Evolutionary conservation across 2,888 invertebrate species (phyloP), one percentile per base, ranked within the genome.

Genomic region (Drosophila austrosaltans): DNA sequence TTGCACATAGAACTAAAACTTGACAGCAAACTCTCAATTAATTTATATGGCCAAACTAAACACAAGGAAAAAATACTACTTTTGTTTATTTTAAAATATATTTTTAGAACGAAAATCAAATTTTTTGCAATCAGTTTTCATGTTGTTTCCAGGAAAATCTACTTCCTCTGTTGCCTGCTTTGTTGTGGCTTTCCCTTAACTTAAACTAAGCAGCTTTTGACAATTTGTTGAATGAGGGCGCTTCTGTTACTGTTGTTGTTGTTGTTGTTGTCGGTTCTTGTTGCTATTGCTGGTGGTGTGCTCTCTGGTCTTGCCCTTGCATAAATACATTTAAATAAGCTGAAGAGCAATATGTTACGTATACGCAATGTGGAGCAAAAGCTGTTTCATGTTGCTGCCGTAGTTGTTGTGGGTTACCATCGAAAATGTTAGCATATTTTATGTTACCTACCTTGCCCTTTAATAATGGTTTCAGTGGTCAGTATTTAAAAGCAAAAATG

Each of bases 261-360:
- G 16, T 16, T 36, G 16, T 25, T 59, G 44, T 8, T 48, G 20
- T 3, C 20, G 48, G 4, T 22, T 48, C 12, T 48, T 48, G 48
- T 48, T 48, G 25, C 48, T 48, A 8, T 44, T 44, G 22, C 25
- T 48, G 10, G 2, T 44, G 20, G 6, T 20, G 20, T 20, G 4
- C 48, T 28, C 57, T 53, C 28, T 70, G 58, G 59, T 62, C 16
- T 22, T 48, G 62, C 71, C 67, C 75, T 69, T 85, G 86, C 83
- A 83, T 83, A 83, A 83, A 83, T 83, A 76, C 84, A 83, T 83
- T 86, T 83, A 86, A 83, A 83, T 83, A 78, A 79, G 81, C 78
- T 48, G 7, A 3, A 48, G 66, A 70, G 76, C 79, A 84, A 86
- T 84, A 83, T 84, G 81, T 84, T 86, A 79, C 86, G 79, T 84